Evolutionary conservation across 2,113 vertebrate genomes (phyloP).

Genomic region (Planiliza haematocheilus): DNA sequence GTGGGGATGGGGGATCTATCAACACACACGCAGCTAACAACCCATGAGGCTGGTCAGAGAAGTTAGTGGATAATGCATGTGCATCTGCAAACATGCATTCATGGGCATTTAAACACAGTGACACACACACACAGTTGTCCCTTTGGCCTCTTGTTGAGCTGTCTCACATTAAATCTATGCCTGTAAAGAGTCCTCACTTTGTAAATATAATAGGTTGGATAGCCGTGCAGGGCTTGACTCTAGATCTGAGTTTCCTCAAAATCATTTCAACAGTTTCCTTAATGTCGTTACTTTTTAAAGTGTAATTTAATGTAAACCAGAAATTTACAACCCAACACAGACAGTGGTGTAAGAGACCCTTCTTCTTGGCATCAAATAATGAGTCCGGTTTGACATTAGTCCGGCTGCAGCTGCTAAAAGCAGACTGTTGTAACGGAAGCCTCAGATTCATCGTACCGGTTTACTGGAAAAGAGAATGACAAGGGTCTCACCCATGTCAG

Average conservation of each 20-base stretch:
- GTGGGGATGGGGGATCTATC: constrained; percentile 17
- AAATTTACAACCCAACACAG: background rate
- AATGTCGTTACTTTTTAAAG: background rate
- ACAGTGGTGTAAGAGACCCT: background rate
- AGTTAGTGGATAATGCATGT: constrained; percentile 25
- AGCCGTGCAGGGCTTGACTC: too few species aligned
- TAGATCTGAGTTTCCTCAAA: too few species aligned
- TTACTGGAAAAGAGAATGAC: constrained; percentile 37
- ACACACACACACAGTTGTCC: constrained; percentile 22
- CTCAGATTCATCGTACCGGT: constrained; percentile 43
- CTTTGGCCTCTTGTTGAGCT: constrained; percentile 21
- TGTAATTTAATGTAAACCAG: background rate
- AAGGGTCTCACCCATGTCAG: constrained; percentile 37
- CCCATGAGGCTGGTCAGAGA: constrained; percentile 28
- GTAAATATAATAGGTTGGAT: too few species aligned
- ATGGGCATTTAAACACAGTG: constrained; percentile 21
- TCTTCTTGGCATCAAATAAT: constrained; percentile 46
- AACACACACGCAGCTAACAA: constrained; percentile 32
- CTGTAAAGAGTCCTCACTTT: background rate
- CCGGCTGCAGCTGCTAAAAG: constrained; percentile 28
- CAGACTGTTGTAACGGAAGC: constrained; percentile 26
- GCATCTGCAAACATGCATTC: constrained; percentile 2
- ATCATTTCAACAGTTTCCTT: background rate
- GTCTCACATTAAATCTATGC: constrained; percentile 20
- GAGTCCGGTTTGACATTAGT: constrained; percentile 63